A percentile compares a stretch with the other conserved stretches of the same genome.
These are phyloP conservation scores for Drosophila subobscura DNA, from an alignment of 1,140 invertebrate species.

Conservation along the genomic window DNA sequence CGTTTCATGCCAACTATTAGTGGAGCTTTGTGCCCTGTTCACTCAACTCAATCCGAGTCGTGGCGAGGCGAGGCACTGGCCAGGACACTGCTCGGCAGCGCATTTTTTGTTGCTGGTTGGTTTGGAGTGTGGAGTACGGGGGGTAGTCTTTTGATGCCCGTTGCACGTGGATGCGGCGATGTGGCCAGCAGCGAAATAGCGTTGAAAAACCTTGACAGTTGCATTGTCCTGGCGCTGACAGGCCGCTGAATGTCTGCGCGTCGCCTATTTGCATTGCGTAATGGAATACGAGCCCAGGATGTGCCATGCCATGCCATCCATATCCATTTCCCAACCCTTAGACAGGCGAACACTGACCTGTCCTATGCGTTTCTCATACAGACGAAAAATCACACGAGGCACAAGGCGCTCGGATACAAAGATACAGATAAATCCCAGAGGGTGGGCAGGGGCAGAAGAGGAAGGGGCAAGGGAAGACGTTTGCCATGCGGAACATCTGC, in stretches of 20 bases:
- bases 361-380: constrained; percentile 34
- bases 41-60: too few relatives aligned
- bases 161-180: constrained; percentile 39
- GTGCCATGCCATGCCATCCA: constrained; percentile 30
- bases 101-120: constrained; percentile 38
- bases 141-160: constrained; percentile 45
- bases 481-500: constrained; percentile 57
- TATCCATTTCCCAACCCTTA: constrained; percentile 32
- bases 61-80: too few relatives aligned
- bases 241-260: constrained; percentile 12
- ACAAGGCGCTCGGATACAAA: not conserved
- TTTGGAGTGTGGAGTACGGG: constrained; percentile 6
- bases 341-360: constrained; percentile 65
- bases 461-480: too few relatives aligned
- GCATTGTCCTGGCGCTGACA: constrained; percentile 69
- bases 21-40: constrained; percentile 51
- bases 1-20: constrained; percentile 70
- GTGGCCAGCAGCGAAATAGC: constrained; percentile 9
- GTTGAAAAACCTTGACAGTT: constrained; percentile 73
- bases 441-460: too few relatives aligned
- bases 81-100: constrained; percentile 3
- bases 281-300: constrained; percentile 52
- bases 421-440: constrained; percentile 21
- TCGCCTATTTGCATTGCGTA: constrained; percentile 75
- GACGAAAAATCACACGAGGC: constrained; percentile 41